Conservation (phyloP, 1,140 invertebrate genomes). For the Colletes latitarsis region DNA sequence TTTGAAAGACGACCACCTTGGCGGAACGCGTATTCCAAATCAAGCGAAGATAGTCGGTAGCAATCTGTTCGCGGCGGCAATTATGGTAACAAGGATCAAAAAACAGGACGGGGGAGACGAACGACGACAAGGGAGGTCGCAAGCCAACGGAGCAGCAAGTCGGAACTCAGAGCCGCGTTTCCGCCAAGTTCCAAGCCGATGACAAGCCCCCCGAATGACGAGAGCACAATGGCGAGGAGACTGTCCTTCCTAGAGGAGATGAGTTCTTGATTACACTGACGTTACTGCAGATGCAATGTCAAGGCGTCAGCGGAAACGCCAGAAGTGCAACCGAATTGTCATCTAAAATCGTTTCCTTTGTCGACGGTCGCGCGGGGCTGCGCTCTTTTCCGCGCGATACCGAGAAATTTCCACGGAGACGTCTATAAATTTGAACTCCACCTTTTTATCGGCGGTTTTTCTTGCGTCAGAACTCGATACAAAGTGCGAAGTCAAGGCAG, state of each 20-base stretch:
- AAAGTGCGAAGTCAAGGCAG: too few relatives aligned
- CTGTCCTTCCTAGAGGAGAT: slow-evolving; percentile 46
- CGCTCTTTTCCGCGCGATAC: too few relatives aligned
- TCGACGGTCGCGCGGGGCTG: background rate
- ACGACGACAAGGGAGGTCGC: background rate
- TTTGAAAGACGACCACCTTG: too few relatives aligned
- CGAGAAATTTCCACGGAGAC: too few relatives aligned
- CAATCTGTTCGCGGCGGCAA: slow-evolving; percentile 29
- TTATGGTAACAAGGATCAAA: slow-evolving; percentile 11
- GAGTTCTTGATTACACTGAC: slow-evolving; percentile 47
- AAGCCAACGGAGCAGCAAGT: background rate
- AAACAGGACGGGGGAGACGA: slow-evolving; percentile 13
- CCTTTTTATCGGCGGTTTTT: too few relatives aligned
- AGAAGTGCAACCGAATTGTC: background rate
- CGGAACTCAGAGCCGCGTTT: slow-evolving; percentile 35
- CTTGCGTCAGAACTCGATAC: too few relatives aligned
- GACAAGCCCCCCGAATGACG: slow-evolving; percentile 29
- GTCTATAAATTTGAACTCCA: too few relatives aligned
- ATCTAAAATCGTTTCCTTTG: slow-evolving; percentile 1
- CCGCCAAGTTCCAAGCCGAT: slow-evolving; percentile 20
- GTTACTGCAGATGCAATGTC: slow-evolving; percentile 14
- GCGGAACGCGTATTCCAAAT: background rate
- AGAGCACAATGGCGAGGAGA: slow-evolving; percentile 15
- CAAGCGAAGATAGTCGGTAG: slow-evolving; percentile 11
- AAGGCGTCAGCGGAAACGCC: slow-evolving; percentile 14